Evolutionary conservation across 1,140 invertebrate species (phyloP), one percentile per base, ranked within the genome.

Genomic region (Sinonovacula constricta): DNA sequence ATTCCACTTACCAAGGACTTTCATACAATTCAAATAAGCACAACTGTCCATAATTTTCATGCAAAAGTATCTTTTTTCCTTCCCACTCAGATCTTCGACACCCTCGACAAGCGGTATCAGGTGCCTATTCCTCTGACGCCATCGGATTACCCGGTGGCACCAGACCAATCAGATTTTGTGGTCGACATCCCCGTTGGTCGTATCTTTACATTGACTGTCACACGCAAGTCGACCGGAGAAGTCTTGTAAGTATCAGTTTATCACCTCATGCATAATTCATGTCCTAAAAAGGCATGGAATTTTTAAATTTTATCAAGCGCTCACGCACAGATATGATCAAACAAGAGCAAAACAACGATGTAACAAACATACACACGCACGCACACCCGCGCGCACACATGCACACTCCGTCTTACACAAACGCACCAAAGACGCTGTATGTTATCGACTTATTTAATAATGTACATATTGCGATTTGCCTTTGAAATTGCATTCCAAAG

Each of bases 171-270:
- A 12, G 78, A 84, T 31, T 89, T 85, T 71, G 68, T 68, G 15
- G 80, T 88, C 51, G 78, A 26, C 22, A 51, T 86, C 26, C 67
- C 80, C 15, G 60, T 69, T 10, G 63, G 78, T 5, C 66, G 71
- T 30, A 70, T 81, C 2, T 92, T 92, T 83, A 84, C 81, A 26
- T 88, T 92, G 63, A 78, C 85, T 2, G 85, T 92, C 15, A 81
- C 79, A 0, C 77, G 91, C 53, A 85, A 81, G 51, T 88, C 86
- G 60, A 87, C 86, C 12, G 86, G 83, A 49, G 76, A 79, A 49
- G 76, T 81, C 15, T 36, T 88, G 87, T 90, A 77, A 88, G 85
- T 80, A 39, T 12, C 26, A 36, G 18, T 15, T 18, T 3, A 24
- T 45, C 45, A 28, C 5, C 18, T n/a, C n/a, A n/a, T n/a, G n/a